Base-by-base conservation (phyloP, 2,113 vertebrate species). In the Fregata magnificens region DNA sequence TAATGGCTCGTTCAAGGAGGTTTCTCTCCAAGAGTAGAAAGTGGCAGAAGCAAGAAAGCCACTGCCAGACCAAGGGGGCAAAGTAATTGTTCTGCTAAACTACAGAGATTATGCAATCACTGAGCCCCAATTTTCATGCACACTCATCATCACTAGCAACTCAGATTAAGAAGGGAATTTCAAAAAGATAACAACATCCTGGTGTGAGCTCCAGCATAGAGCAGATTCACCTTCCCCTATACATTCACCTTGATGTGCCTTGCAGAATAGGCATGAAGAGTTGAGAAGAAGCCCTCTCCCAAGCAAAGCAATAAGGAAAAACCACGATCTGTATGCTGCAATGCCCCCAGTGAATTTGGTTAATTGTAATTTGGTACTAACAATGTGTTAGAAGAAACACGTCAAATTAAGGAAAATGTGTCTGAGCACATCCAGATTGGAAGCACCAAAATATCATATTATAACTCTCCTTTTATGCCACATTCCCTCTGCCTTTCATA, bases 271-370 rank as follows among this genome's bases (percentile, higher is more conserved):
- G 10, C 36, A 50, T 22, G 16, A 66, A 62, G 44, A 58, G n/a
- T 5, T 58, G 45, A 76, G 31, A 58, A 53, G 22, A 8, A 58
- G 17, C 18, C 13, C 14, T 71, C 52, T 10, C 5, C 40, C 36
- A 71, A 31, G 62, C 10, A 66, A 66, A 79, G 5, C 5, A 5
- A 4, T 32, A 56, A 40, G 17, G 14, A 53, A 82, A 52, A 50
- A 6, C 0, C 16, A 8, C 2, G 1, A 32, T 3, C 18, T 32
- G 10, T 53, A 28, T n/a, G n/a, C 20, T 67, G 29, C 25, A 67
- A 55, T 13, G 10, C 14, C 7, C 15, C 8, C 19, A 12, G 10
- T 15, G 20, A 67, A 18, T 44, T 16, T 53, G 19, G 13, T 55
- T 45, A 62, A 26, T 9, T 18, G 24, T 17, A 56, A 53, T 42